Evolutionary conservation across 2,113 vertebrate species (phyloP).

Genomic region (Pteruthius melanotis): DNA sequence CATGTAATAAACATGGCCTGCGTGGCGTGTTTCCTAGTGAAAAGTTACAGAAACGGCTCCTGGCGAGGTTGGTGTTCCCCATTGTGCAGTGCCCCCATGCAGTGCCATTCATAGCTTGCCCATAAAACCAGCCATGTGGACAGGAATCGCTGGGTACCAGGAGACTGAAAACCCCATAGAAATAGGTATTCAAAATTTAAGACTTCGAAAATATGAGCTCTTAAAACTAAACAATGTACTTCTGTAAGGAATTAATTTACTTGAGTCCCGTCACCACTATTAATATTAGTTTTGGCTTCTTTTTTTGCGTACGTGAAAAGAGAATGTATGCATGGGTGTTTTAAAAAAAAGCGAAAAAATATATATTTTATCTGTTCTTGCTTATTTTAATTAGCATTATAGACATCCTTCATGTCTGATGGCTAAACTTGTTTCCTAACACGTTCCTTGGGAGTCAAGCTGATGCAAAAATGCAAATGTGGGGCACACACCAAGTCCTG

Average conservation of each 20-base stretch:
- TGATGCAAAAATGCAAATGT: neutral
- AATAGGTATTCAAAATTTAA: slow-evolving; percentile 67
- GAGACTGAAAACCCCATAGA: slow-evolving; percentile 47
- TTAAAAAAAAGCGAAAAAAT: neutral
- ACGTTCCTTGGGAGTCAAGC: neutral
- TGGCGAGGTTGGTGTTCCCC: slow-evolving; percentile 63
- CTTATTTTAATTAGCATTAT: neutral
- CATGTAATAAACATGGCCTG: slow-evolving; percentile 52
- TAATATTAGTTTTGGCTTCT: slow-evolving; percentile 51
- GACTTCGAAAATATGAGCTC: slow-evolving; percentile 61
- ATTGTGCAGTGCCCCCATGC: slow-evolving; percentile 59
- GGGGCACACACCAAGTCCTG: neutral
- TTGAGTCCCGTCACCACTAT: neutral
- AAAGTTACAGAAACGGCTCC: slow-evolving; percentile 50
- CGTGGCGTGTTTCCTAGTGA: neutral
- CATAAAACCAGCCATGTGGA: slow-evolving; percentile 66
- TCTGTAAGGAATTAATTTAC: slow-evolving; percentile 63
- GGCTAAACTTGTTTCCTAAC: neutral
- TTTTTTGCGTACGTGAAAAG: neutral
- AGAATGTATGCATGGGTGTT: neutral
- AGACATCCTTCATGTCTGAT: neutral
- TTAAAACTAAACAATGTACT: slow-evolving; percentile 66
- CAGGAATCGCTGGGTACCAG: slow-evolving; percentile 48
- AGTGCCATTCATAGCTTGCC: slow-evolving; percentile 47
- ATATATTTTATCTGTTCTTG: neutral